Evolutionary conservation across 2,888 invertebrate genomes (phyloP).

Genomic region (Chalcis sispes): DNA sequence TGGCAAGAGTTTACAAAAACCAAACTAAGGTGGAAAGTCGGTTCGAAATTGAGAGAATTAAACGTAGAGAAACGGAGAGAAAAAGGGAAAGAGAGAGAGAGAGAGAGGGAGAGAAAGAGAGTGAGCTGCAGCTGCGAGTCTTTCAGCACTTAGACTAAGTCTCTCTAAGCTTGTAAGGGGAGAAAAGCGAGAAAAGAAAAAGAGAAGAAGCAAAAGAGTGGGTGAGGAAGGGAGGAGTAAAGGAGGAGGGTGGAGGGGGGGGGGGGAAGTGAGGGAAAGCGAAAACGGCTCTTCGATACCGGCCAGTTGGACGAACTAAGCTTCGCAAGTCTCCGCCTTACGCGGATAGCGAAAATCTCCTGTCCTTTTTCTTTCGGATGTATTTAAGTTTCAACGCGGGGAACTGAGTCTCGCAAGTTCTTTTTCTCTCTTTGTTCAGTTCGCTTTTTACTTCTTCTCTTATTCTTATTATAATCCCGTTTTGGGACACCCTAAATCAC

Average conservation of each 20-base stretch:
- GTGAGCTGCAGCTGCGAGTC: slow-evolving; percentile 7
- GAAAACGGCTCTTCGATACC: slow-evolving; percentile 38
- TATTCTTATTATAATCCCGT: slow-evolving; percentile 37
- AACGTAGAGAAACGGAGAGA: background rate
- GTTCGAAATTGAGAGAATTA: background rate
- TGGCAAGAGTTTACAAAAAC: slow-evolving; percentile 27
- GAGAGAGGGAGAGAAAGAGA: background rate
- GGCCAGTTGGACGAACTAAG: slow-evolving; percentile 39
- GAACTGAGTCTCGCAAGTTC: slow-evolving; percentile 32
- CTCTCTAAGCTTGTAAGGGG: slow-evolving; percentile 41
- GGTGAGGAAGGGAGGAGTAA: background rate
- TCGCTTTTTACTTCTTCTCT: no score
- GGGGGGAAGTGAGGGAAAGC: background rate
- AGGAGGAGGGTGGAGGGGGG: background rate
- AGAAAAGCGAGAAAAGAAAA: slow-evolving; percentile 1
- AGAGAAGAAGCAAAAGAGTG: background rate
- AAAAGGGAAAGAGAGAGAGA: background rate
- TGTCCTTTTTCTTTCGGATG: slow-evolving; percentile 26
- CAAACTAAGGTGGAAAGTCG: background rate
- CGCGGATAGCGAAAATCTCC: slow-evolving; percentile 25
- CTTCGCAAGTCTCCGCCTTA: slow-evolving; percentile 24
- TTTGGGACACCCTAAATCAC: slow-evolving; percentile 31
- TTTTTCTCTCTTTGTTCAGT: background rate
- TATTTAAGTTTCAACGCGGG: slow-evolving; percentile 38
- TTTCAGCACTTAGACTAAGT: slow-evolving; percentile 45